A percentile compares a stretch with the other conserved stretches of the same genome.
Conservation (phyloP, 1,140 invertebrate genomes). For the Drosophila neocordata region DNA sequence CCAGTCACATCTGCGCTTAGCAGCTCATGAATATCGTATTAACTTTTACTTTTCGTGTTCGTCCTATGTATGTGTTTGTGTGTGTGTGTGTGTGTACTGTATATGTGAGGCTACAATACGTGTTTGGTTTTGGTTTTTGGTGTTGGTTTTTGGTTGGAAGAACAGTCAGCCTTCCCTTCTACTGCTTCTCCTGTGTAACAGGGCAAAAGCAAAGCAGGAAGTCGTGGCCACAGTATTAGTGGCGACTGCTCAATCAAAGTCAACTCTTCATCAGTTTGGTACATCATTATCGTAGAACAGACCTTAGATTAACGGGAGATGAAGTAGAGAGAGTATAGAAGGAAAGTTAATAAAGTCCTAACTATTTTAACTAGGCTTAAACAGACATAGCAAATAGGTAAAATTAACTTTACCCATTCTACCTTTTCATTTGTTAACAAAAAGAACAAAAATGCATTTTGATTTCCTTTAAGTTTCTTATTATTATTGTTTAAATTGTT, state of each 20-base stretch:
- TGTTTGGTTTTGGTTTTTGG: constrained; percentile 18
- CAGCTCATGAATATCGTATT: constrained; percentile 81
- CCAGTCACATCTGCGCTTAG: constrained; percentile 81
- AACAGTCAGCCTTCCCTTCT: not conserved
- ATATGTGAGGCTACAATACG: constrained; percentile 41
- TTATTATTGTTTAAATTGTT: too few relatives aligned
- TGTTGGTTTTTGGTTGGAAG: constrained; percentile 14
- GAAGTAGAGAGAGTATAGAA: not conserved
- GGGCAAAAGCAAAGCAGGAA: not conserved
- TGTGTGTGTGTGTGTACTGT: not conserved
- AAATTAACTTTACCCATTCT: too few relatives aligned
- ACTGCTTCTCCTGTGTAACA: not conserved
- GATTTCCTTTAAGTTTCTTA: too few relatives aligned
- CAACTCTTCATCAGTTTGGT: constrained; percentile 23
- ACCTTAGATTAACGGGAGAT: not conserved
- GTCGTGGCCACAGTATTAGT: constrained; percentile 7
- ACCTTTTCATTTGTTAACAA: too few relatives aligned
- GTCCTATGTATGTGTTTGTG: constrained; percentile 1
- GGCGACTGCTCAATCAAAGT: constrained; percentile 45
- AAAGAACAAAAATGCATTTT: too few relatives aligned
- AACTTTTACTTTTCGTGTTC: constrained; percentile 73
- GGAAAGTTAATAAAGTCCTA: not conserved
- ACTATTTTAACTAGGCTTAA: not conserved
- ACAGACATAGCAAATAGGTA: too few relatives aligned
- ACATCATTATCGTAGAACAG: not conserved